Conservation (phyloP, 2,888 invertebrate species). For the Fragum sueziense region DNA sequence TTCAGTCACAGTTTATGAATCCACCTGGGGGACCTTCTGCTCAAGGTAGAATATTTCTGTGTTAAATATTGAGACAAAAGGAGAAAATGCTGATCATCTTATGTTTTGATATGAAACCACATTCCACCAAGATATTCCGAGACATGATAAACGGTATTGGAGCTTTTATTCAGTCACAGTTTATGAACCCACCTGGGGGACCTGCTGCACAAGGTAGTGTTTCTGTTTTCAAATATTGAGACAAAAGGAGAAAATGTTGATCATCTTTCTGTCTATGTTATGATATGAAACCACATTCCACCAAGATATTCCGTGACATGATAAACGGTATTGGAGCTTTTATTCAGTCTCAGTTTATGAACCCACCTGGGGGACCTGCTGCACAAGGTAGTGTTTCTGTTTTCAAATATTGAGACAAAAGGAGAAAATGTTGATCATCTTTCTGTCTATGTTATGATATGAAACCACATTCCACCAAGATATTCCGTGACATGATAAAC, state of each 20-base stretch:
- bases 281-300: constrained; percentile 91
- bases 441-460: constrained; percentile 98
- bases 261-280: constrained; percentile 94
- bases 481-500: constrained; percentile 93
- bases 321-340: constrained; percentile 90
- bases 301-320: constrained; percentile 91
- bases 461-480: constrained; percentile 87
- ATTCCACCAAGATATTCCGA: constrained; percentile 87
- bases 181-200: constrained; percentile 77
- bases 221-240: too few relatives aligned
- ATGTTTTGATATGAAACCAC: constrained; percentile 96
- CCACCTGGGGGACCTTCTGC: constrained; percentile 69
- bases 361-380: constrained; percentile 69
- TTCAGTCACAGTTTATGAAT: constrained; percentile 89
- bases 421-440: too few relatives aligned
- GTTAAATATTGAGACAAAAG: neutral
- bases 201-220: constrained; percentile 63
- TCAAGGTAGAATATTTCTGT: constrained; percentile 44
- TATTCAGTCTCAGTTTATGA: constrained; percentile 90
- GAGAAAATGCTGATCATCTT: too few relatives aligned
- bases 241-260: neutral
- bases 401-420: neutral
- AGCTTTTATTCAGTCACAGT: constrained; percentile 95
- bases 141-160: constrained; percentile 92
- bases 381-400: constrained; percentile 60